Base-by-base conservation (phyloP, 2,888 invertebrate species). In the Lathronympha strigana region DNA sequence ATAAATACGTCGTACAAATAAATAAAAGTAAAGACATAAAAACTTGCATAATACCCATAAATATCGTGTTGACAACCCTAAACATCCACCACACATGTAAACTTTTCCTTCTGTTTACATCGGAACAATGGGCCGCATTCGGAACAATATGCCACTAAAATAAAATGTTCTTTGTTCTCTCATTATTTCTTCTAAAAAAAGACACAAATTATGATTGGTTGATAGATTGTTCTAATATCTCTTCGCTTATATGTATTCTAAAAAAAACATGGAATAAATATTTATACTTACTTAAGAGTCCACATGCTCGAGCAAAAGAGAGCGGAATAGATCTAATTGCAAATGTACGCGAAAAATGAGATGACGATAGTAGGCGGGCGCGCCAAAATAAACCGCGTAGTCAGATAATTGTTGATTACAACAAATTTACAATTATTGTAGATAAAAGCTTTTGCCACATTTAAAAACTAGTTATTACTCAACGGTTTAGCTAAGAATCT, bases 81-180 rank as follows among this genome's bases (percentile, higher is more conserved):
- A 71, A 69, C 49, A 60, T 69, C 72, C 74, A 74, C 77, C 78
- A 77, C 72, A 75, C 72, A 69, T 50, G 57, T 73, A 71, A 55
- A 66, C 61, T 67, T 67, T 64, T 66, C 71, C 73, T 73, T 70
- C 71, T 75, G 74, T 78, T 80, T 79, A 78, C 77, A 74, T 72
- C 75, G 70, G 77, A 82, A 88, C 87, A 88, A 85, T 84, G 79
- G 80, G 70, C 74, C 71, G 79, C 78, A 82, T 83, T 83, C 78
- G 79, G 81, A 76, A 86, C 80, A 86, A 85, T 83, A 81, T 81
- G 82, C 81, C 78, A 80, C 80, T 80, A 81, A 84, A 53, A 84
- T 82, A 84, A 82, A 81, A 81, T 78, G 77, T 72, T 72, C 73
- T 78, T 78, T 76, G 75, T 78, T 74, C 73, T 40, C 49, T 53